Percentiles rank a stretch among this genome's conserved stretches.
phyloP scores from a whole-genome alignment of 1,140 invertebrate species.

The Drosophila pseudoananassae region DNA sequence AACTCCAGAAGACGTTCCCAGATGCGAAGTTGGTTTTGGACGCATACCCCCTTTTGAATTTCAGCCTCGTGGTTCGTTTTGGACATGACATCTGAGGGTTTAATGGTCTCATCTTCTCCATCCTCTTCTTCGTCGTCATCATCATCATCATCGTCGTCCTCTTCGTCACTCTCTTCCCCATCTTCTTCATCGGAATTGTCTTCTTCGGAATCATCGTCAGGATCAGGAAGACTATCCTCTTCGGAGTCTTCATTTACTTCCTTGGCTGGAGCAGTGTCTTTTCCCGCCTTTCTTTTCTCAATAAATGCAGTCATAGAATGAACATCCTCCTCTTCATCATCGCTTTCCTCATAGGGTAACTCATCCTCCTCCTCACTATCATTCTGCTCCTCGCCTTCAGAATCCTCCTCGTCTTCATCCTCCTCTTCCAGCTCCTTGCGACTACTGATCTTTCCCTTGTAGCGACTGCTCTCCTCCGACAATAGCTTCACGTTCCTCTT shows the following conservation, averaged over 20 bases:
- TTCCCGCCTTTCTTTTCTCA: slow-evolving; percentile 23
- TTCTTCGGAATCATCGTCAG: neutral
- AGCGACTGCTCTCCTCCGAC: slow-evolving; percentile 89
- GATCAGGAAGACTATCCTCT: neutral
- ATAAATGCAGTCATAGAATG: slow-evolving; percentile 34
- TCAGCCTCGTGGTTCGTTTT: slow-evolving; percentile 85
- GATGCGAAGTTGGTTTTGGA: slow-evolving; percentile 90
- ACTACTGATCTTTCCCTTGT: slow-evolving; percentile 89
- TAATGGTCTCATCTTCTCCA: slow-evolving; percentile 72
- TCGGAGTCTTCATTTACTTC: slow-evolving; percentile 36
- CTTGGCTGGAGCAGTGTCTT: slow-evolving; percentile 1
- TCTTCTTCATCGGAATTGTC: slow-evolving; percentile 28
- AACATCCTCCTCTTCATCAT: slow-evolving; percentile 47
- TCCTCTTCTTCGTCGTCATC: slow-evolving; percentile 46
- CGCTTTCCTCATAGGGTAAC: slow-evolving; percentile 70
- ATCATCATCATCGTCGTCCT: slow-evolving; percentile 50
- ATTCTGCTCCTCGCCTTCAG: slow-evolving; percentile 71
- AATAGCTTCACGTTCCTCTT: slow-evolving; percentile 88
- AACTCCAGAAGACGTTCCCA: slow-evolving; percentile 94
- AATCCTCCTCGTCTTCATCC: slow-evolving; percentile 34
- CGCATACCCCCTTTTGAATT: slow-evolving; percentile 90
- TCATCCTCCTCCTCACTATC: slow-evolving; percentile 51
- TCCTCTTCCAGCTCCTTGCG: slow-evolving; percentile 84
- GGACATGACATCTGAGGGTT: slow-evolving; percentile 57
- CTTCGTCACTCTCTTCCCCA: slow-evolving; percentile 56